These are phyloP conservation scores for Poecilia latipinna DNA, from an alignment of 2,113 vertebrate genomes.

Conservation along the genomic window DNA sequence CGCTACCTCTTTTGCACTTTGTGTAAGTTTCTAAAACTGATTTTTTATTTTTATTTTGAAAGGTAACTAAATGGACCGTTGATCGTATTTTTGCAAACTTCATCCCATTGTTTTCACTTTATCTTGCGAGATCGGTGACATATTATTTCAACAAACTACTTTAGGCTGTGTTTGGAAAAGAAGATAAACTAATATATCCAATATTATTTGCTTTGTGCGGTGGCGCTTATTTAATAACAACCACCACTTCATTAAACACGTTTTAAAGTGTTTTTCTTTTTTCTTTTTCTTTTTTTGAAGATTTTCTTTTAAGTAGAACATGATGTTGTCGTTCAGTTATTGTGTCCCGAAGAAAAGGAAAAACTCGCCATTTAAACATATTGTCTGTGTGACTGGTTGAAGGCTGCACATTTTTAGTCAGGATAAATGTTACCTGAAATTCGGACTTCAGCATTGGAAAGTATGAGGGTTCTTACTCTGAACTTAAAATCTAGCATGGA, in stretches of 20 bases:
- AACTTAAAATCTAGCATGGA: not conserved
- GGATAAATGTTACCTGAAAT: not conserved
- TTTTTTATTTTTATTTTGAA: conserved; percentile 9
- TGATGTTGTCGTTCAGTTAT: not conserved
- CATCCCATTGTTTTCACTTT: not conserved
- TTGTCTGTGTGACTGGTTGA: not conserved
- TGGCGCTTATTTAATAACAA: not conserved
- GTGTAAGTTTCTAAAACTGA: not conserved
- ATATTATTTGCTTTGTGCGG: not conserved
- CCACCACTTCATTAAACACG: not conserved
- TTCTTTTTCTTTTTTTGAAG: not conserved
- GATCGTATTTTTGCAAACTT: not conserved
- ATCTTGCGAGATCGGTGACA: not conserved
- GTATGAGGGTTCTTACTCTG: not conserved
- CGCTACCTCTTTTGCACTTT: not conserved
- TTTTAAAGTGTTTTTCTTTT: not conserved
- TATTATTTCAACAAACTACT: not conserved
- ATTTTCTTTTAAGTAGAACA: not conserved
- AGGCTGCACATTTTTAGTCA: not conserved
- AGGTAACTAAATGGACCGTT: not conserved
- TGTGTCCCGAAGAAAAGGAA: not conserved
- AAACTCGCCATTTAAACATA: not conserved
- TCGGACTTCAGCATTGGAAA: not conserved
- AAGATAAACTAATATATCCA: no score
- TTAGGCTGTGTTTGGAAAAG: not conserved